A percentile compares a stretch with the other conserved stretches of the same genome.
Evolutionary conservation across 2,113 vertebrate species (phyloP).

Genomic region (Phocoena sinus): DNA sequence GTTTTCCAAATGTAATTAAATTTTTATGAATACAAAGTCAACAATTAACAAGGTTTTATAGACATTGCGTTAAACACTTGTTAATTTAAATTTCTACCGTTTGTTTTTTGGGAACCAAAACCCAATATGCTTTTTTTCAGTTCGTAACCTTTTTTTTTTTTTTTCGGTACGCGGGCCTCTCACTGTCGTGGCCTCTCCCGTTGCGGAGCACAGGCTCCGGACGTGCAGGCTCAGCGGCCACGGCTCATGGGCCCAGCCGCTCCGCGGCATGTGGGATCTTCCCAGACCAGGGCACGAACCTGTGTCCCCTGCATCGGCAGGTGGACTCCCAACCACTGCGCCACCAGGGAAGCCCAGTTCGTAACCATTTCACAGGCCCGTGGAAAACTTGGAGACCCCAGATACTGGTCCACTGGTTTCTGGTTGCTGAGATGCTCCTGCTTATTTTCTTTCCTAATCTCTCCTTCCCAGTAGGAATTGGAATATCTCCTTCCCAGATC

Average conservation of each 20-base stretch:
- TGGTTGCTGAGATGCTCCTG: background rate
- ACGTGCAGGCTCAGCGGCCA: too few species aligned
- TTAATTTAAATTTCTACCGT: background rate
- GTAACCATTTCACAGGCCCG: background rate
- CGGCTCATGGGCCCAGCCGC: too few species aligned
- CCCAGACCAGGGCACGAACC: too few species aligned
- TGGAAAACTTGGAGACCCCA: background rate
- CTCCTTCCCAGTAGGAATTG: background rate
- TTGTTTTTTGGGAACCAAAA: background rate
- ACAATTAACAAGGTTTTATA: constrained; percentile 30
- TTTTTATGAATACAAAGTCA: constrained; percentile 53
- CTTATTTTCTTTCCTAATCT: background rate
- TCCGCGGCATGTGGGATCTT: too few species aligned
- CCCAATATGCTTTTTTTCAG: background rate
- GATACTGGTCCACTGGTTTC: background rate
- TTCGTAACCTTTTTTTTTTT: background rate
- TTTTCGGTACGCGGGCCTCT: too few species aligned
- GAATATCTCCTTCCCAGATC: background rate
- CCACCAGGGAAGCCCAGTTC: too few species aligned
- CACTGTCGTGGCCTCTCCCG: too few species aligned
- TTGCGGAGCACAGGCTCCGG: too few species aligned
- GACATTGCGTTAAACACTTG: background rate
- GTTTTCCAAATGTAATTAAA: constrained; percentile 34
- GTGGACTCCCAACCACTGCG: too few species aligned
- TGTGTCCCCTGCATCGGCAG: too few species aligned